Conservation (phyloP, 2,888 invertebrate genomes). For the Agrilus cyanescens region DNA sequence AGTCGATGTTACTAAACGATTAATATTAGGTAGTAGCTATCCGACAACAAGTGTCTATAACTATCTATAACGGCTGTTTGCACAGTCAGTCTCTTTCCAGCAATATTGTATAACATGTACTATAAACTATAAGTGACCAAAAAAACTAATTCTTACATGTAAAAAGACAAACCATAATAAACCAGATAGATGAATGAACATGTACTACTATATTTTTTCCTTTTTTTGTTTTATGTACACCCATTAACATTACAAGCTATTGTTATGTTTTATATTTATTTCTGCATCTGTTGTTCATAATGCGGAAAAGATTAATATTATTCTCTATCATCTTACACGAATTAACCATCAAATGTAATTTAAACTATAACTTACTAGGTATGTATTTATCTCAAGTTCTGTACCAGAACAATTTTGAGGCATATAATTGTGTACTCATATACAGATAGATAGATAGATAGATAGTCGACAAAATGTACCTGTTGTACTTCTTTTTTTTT, state of each 20-base stretch:
- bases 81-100: conserved; percentile 38
- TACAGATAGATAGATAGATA: no score
- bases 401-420: conserved; percentile 22
- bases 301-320: conserved; percentile 21
- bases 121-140: conserved; percentile 29
- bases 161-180: conserved; percentile 21
- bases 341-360: conserved; percentile 27
- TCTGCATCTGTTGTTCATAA: conserved; percentile 18
- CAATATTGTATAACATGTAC: conserved; percentile 29
- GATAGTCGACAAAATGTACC: conserved; percentile 7
- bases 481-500: no score
- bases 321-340: conserved; percentile 26
- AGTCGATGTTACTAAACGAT: no score
- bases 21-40: no score
- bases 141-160: conserved; percentile 22
- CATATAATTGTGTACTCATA: not conserved
- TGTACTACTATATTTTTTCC: conserved; percentile 26
- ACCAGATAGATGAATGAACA: conserved; percentile 25
- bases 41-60: conserved; percentile 36
- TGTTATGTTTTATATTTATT: conserved; percentile 18
- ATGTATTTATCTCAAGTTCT: conserved; percentile 21
- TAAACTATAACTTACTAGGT: conserved; percentile 31
- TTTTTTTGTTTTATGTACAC: conserved; percentile 28
- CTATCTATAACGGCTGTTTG: conserved; percentile 38
- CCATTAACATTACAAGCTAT: conserved; percentile 24